Evolutionary conservation across 2,113 vertebrate genomes (phyloP).

Genomic region (Notothenia coriiceps): DNA sequence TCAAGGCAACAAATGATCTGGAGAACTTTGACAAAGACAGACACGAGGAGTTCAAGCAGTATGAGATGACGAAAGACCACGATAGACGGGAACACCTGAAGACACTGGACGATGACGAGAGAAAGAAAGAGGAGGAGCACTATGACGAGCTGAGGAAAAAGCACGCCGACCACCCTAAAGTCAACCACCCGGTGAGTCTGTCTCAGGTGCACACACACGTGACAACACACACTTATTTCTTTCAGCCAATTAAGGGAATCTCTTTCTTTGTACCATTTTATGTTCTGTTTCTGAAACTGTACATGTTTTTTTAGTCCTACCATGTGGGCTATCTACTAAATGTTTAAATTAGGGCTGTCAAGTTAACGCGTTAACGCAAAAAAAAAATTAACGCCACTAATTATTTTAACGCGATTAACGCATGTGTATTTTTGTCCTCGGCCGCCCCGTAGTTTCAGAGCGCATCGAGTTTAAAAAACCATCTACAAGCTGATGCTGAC

Average conservation of each 20-base stretch:
- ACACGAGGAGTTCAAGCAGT: slow-evolving; percentile 97
- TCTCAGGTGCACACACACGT: background rate
- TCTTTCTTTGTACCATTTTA: background rate
- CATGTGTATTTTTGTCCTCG: no score
- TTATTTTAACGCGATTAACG: no score
- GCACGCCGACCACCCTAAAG: slow-evolving; percentile 95
- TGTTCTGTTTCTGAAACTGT: background rate
- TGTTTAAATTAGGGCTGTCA: background rate
- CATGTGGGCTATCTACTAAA: no score
- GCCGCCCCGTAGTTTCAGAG: no score
- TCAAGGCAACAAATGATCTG: slow-evolving; percentile 93
- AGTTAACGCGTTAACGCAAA: no score
- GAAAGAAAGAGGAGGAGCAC: slow-evolving; percentile 91
- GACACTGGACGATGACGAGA: slow-evolving; percentile 91
- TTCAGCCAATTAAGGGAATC: background rate
- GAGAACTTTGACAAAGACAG: slow-evolving; percentile 95
- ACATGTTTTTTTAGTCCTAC: no score
- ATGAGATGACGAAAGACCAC: slow-evolving; percentile 98
- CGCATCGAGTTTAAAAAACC: no score
- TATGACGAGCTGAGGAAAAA: slow-evolving; percentile 97
- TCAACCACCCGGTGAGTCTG: slow-evolving; percentile 94
- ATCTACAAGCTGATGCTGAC: no score
- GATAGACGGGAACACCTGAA: slow-evolving; percentile 94
- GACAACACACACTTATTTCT: background rate
- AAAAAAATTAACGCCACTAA: no score